Conservation (phyloP, 1,140 invertebrate species). For the Tribolium madens region DNA sequence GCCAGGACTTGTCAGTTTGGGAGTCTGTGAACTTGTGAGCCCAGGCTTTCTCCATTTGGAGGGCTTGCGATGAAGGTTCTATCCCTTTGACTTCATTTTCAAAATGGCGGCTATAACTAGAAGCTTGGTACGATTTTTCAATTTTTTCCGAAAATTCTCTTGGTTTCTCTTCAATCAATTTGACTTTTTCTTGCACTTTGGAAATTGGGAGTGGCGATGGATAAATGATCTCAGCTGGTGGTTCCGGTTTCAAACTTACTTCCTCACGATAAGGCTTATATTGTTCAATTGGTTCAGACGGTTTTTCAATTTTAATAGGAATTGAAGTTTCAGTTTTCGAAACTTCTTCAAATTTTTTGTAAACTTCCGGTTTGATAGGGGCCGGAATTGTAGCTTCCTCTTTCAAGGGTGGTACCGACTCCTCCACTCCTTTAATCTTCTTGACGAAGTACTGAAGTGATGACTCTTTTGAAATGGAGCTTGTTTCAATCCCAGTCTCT, state of each 20-base stretch:
- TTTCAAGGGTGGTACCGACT: conserved; percentile 55
- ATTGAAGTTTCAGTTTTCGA: conserved; percentile 44
- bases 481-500: conserved; percentile 63
- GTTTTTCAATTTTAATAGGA: conserved; percentile 46
- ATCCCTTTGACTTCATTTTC: conserved; percentile 26
- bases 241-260: conserved; percentile 75
- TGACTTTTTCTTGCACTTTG: conserved; percentile 48
- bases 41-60: conserved; percentile 75
- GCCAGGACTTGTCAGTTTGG: conserved; percentile 69
- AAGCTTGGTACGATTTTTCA: conserved; percentile 54
- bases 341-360: conserved; percentile 62
- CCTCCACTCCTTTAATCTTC: conserved; percentile 63
- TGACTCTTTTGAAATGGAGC: conserved; percentile 65
- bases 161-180: conserved; percentile 16
- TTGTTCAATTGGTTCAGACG: conserved; percentile 57
- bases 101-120: conserved; percentile 50
- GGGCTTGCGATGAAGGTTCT: conserved; percentile 68
- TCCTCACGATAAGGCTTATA: conserved; percentile 61
- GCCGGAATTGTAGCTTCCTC: conserved; percentile 54
- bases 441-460: conserved; percentile 65
- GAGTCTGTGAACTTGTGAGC: conserved; percentile 69
- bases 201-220: conserved; percentile 58
- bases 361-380: conserved; percentile 61
- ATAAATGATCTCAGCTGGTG: conserved; percentile 78
- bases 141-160: conserved; percentile 57